Evolutionary conservation across 2,113 vertebrate genomes (phyloP), one percentile per base, ranked within the genome.

Genomic region (Cyanistes caeruleus): DNA sequence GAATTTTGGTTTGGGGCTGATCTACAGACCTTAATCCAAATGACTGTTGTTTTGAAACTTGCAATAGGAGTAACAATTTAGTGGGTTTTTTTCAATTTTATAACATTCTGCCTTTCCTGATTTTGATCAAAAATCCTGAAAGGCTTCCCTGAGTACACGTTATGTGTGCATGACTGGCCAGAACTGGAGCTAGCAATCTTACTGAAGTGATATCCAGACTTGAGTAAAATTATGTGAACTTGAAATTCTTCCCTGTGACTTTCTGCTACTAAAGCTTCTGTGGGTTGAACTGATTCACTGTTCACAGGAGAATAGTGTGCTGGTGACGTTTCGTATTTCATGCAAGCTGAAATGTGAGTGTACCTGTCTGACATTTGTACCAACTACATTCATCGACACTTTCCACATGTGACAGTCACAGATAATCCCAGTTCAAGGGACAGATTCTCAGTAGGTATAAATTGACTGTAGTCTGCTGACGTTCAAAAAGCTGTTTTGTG

Each of bases 341-440:
- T 48, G 33, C 41, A 51, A 70, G 55, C 17, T 83, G 83, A 90
- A 88, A 80, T 74, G 43, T 2, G 2, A 63, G 39, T 44, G 30
- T 86, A 59, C 56, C 87, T 92, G 48, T 39, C 52, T 87, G 72
- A 77, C 68, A 35, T 28, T 70, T 41, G 62, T 76, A 83, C 67
- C 63, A 83, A 60, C 78, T 60, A 8, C 70, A 23, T 65, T 67
- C 83, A 59, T 31, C 83, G 95, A 63, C 76, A 21, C 24, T 90
- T 94, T 46, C 68, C 1, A 8, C 67, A 53, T 49, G 52, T 81
- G 67, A 62, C 62, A 81, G 81, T 74, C 70, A 19, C 35, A 60
- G 84, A 65, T 76, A 86, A 93, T 92, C 65, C 91, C 74, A 52
- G 79, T 84, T 97, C 82, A 87, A 78, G 72, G 77, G 64, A 82